Conservation (phyloP, 2,113 vertebrate species). For the Tachuris rubrigastra region DNA sequence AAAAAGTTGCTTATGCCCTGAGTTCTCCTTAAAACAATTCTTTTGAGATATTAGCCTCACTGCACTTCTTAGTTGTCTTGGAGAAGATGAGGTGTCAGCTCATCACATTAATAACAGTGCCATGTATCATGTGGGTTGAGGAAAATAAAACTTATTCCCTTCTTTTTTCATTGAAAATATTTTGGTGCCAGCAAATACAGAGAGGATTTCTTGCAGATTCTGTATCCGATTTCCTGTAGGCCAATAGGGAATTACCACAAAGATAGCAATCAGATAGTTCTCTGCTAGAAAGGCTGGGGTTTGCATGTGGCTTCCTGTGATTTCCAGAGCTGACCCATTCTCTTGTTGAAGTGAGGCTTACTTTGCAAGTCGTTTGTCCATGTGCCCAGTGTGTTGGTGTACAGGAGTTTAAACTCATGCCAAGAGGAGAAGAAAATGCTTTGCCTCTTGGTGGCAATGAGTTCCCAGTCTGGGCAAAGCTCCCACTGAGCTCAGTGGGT, state of each 20-base stretch:
- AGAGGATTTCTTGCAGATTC: not conserved
- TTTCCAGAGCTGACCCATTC: not conserved
- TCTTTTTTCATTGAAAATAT: not conserved
- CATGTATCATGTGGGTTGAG: rapidly evolving
- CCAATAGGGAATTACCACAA: not conserved
- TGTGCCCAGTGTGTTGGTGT: not conserved
- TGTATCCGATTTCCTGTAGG: not conserved
- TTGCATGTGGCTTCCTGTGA: not conserved
- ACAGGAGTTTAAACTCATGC: not conserved
- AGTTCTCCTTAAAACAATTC: not conserved
- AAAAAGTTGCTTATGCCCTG: not conserved
- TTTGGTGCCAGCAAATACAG: not conserved
- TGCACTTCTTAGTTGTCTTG: not conserved
- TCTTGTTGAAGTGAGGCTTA: not conserved
- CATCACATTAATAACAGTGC: not conserved
- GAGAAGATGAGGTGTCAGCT: not conserved
- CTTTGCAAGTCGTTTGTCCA: not conserved
- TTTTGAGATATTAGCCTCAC: not conserved
- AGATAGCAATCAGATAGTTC: not conserved
- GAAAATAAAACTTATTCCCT: not conserved
- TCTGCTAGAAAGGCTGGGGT: not conserved
- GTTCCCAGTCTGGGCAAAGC: not conserved
- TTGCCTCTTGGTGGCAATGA: not conserved
- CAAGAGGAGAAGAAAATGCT: not conserved
- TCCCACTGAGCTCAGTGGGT: not conserved